Conservation (phyloP, 2,888 invertebrate genomes). For the Tenthredo amoena region DNA sequence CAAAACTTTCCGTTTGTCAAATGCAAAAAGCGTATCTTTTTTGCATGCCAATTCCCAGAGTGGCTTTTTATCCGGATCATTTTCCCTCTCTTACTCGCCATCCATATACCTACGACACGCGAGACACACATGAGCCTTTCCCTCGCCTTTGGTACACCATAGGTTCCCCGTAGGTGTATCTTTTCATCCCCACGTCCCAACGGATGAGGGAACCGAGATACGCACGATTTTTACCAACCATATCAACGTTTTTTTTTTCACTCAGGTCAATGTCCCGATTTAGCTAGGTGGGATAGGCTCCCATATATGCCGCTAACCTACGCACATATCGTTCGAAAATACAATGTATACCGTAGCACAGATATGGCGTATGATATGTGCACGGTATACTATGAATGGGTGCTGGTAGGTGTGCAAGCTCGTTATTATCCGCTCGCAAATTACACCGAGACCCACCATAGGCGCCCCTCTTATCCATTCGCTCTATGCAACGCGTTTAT, state of each 20-base stretch:
- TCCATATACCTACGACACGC: background rate
- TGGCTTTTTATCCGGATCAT: conserved; percentile 50
- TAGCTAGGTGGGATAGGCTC: background rate
- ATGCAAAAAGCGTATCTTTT: conserved; percentile 34
- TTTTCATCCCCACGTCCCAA: conserved; percentile 7
- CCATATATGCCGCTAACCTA: background rate
- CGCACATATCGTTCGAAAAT: conserved; percentile 7
- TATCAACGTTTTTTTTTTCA: background rate
- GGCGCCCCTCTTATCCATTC: conserved; percentile 11
- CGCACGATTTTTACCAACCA: background rate
- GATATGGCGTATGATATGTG: background rate
- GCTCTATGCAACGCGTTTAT: conserved; percentile 66
- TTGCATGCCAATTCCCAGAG: conserved; percentile 40
- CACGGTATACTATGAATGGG: background rate
- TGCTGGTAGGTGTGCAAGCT: background rate
- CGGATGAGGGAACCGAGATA: background rate
- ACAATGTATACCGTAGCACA: background rate
- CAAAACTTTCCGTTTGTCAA: conserved; percentile 29
- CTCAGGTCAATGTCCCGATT: conserved; percentile 16
- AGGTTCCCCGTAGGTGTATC: background rate
- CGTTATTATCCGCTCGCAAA: conserved; percentile 68
- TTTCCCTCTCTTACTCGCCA: conserved; percentile 11
- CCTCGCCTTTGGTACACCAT: no score
- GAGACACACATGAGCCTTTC: background rate
- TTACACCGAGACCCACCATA: conserved; percentile 59